A percentile compares a stretch with the other conserved stretches of the same genome.
Conservation (phyloP, 1,140 invertebrate genomes). For the Dendrolimus punctatus region DNA sequence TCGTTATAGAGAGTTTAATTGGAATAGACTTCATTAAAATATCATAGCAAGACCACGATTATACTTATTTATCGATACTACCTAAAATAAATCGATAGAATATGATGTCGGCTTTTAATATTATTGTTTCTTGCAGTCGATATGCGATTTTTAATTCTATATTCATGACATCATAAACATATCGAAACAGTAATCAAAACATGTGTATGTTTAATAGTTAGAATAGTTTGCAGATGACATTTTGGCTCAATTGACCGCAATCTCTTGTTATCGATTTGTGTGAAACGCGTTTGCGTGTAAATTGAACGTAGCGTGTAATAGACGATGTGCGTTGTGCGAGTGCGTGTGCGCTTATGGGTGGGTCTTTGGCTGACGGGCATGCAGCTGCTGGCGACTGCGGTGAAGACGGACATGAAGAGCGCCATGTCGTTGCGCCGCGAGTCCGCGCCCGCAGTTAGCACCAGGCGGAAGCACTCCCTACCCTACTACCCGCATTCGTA, state of each 20-base stretch:
- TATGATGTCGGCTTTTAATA: too few species aligned
- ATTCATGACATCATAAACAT: too few species aligned
- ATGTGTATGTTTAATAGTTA: too few species aligned
- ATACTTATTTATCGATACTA: too few species aligned
- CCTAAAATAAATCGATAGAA: too few species aligned
- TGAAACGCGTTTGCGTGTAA: not conserved
- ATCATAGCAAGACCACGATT: too few species aligned
- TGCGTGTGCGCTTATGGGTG: slow-evolving; percentile 11
- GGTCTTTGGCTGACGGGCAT: slow-evolving; percentile 48
- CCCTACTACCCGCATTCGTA: slow-evolving; percentile 35
- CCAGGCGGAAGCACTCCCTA: slow-evolving; percentile 32
- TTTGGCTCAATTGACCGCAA: not conserved
- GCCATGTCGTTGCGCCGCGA: slow-evolving; percentile 76
- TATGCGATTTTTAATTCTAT: too few species aligned
- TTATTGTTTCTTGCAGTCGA: too few species aligned
- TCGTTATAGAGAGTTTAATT: too few species aligned
- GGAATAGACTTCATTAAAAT: too few species aligned
- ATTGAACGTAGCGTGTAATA: slow-evolving; percentile 1
- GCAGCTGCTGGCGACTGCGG: slow-evolving; percentile 84
- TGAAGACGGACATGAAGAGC: slow-evolving; percentile 85
- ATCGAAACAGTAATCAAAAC: too few species aligned
- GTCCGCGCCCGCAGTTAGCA: slow-evolving; percentile 44
- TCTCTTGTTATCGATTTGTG: not conserved
- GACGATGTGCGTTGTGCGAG: slow-evolving; percentile 11
- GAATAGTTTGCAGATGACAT: too few species aligned